Evolutionary conservation across 2,797 vertebrate genomes (phyloP).

Genomic region (Saxicola maurus): DNA sequence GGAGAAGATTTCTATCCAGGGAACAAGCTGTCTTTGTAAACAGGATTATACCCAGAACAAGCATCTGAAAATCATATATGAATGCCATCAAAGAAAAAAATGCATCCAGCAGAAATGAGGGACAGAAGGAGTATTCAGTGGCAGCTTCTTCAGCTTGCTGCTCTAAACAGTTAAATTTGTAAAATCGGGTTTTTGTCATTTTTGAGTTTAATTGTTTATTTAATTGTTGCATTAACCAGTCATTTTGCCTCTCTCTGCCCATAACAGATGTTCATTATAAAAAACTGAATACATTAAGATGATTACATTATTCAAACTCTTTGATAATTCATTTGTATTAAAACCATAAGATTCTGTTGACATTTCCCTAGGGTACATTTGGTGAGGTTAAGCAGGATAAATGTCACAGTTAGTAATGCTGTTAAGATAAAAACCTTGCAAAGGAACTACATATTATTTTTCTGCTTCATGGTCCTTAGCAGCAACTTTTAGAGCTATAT

Average conservation of each 20-base stretch:
- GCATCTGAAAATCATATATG: not conserved
- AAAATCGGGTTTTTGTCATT: not conserved
- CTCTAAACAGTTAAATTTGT: conserved; percentile 2
- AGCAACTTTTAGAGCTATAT: conserved; percentile 45
- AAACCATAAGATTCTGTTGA: conserved; percentile 62
- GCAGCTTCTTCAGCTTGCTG: not conserved
- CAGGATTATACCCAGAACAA: conserved; percentile 28
- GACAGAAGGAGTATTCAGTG: not conserved
- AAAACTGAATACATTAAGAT: conserved; percentile 58
- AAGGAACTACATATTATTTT: conserved; percentile 44
- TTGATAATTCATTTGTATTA: conserved; percentile 67
- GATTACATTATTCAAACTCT: conserved; percentile 62
- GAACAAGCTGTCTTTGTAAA: conserved; percentile 42
- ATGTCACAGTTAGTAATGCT: conserved; percentile 68
- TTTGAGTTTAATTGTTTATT: conserved; percentile 38
- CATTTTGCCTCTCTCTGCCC: conserved; percentile 34
- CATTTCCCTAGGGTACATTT: conserved; percentile 66
- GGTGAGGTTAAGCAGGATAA: conserved; percentile 71
- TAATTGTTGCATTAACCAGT: conserved; percentile 35
- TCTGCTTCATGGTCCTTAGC: conserved; percentile 49
- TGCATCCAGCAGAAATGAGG: not conserved
- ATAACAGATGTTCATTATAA: conserved; percentile 54
- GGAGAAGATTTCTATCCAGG: conserved; percentile 18
- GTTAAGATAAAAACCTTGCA: conserved; percentile 58
- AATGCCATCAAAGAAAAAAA: not conserved